A percentile compares a stretch with the other conserved stretches of the same genome.
Evolutionary conservation across 1,140 invertebrate genomes (phyloP).

Genomic region (Scaptomyza pallida): DNA sequence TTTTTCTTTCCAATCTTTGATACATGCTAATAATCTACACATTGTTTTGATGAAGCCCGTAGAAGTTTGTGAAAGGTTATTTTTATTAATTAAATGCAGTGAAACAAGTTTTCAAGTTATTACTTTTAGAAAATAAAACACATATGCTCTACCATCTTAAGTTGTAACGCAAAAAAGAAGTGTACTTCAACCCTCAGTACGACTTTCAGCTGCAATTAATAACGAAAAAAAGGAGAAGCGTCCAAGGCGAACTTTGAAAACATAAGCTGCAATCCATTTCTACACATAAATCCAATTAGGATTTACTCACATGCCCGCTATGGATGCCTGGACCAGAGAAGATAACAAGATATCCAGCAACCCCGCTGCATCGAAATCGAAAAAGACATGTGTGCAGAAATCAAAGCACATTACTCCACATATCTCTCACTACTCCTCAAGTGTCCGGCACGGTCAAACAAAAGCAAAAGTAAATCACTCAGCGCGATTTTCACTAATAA

Average conservation of each 20-base stretch:
- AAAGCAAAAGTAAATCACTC: conserved; percentile 82
- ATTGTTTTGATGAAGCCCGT: conserved; percentile 28
- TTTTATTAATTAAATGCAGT: conserved; percentile 24
- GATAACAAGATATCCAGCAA: conserved; percentile 46
- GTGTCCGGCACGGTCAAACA: conserved; percentile 54
- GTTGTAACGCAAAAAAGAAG: too few relatives aligned
- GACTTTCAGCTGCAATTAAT: conserved; percentile 59
- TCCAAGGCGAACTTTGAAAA: conserved; percentile 27
- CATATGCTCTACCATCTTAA: neutral
- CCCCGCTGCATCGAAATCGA: neutral
- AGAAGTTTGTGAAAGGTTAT: conserved; percentile 22
- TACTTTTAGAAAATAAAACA: neutral
- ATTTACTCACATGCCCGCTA: conserved; percentile 63
- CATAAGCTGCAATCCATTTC: conserved; percentile 77
- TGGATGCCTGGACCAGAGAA: conserved; percentile 49
- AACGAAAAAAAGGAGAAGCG: conserved; percentile 34
- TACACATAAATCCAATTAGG: conserved; percentile 83
- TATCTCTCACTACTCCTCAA: conserved; percentile 4
- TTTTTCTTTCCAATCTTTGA: conserved; percentile 19
- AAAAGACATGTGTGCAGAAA: conserved; percentile 50
- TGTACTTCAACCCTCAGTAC: conserved; percentile 5
- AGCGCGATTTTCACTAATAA: conserved; percentile 80
- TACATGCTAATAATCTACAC: conserved; percentile 34
- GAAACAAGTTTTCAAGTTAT: conserved; percentile 20
- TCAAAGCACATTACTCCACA: conserved; percentile 50